Conservation (phyloP, 2,888 invertebrate species). For the Bimastos eiseni region DNA sequence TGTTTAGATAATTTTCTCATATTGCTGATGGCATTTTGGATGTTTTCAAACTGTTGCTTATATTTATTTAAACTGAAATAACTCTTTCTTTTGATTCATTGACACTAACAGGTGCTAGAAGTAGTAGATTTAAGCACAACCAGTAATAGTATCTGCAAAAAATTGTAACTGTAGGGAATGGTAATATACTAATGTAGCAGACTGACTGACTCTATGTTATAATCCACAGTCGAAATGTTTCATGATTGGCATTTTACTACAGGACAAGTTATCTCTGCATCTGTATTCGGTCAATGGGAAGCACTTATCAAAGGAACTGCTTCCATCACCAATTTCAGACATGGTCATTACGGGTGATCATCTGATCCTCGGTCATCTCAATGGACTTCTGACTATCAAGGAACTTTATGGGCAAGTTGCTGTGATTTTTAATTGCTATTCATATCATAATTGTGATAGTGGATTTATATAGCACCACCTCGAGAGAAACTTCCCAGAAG, state of each 20-base stretch:
- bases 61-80: not conserved
- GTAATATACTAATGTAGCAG: not conserved
- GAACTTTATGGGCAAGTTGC: slow-evolving; percentile 55
- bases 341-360: slow-evolving; percentile 57
- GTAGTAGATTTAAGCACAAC: not conserved
- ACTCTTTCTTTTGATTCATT: not conserved
- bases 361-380: slow-evolving; percentile 56
- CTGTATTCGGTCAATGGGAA: slow-evolving; percentile 61
- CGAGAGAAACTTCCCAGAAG: too few species aligned
- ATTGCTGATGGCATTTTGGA: not conserved
- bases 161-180: not conserved
- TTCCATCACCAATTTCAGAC: slow-evolving; percentile 51
- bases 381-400: slow-evolving; percentile 57
- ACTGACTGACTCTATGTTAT: not conserved
- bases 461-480: too few species aligned
- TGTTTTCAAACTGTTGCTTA: slow-evolving; percentile 6
- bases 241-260: not conserved
- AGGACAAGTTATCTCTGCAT: slow-evolving; percentile 48
- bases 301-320: slow-evolving; percentile 52
- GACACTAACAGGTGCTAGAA: not conserved
- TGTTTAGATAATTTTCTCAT: not conserved
- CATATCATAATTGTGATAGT: too few species aligned
- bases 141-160: not conserved
- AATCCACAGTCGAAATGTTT: not conserved
- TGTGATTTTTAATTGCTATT: not conserved